Evolutionary conservation across 2,888 invertebrate genomes (phyloP), one percentile per base, ranked within the genome.

Genomic region (Bugulina stolonifera): DNA sequence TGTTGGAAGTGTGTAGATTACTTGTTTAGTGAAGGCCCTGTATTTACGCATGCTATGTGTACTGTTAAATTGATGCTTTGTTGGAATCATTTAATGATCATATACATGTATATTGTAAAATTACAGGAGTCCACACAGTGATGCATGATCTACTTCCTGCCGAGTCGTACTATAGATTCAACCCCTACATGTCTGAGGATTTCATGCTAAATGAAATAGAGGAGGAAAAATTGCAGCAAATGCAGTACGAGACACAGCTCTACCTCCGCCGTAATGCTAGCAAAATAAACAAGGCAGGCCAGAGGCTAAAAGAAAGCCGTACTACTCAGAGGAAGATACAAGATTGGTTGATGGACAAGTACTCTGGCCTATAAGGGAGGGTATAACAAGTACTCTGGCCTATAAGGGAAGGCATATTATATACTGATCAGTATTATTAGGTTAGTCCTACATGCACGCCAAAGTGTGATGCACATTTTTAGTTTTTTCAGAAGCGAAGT

Each of bases 101-200:
- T n/a, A n/a, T n/a, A n/a, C n/a, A n/a, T n/a, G n/a, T n/a, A n/a
- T n/a, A n/a, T n/a, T n/a, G n/a, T n/a, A n/a, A 5, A 5, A 5
- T 75, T 79, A 23, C 85, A 92, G 93, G 89, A 77, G 91, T 93
- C 2, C 83, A 83, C 75, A 76, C 77, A 5, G 78, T 78, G 5
- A 75, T 83, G 23, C 78, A 79, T 35, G 82, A 83, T 73, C 76
- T 83, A 5, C 76, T 83, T 18, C 90, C 91, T 0, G 87, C 88
- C 0, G 87, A 89, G 55, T 87, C 88, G 52, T 94, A 94, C 84
- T 94, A 88, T 84, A 88, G 94, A 2, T 90, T 94, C 84, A 95
- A 94, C 86, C 94, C 94, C 0, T 93, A 93, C 78, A 86, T 94
- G 73, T 90, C 91, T 73, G 90, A 91, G 81, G 89, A 91, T 82